Conservation (phyloP, 2,888 invertebrate species). For the Frankliniella intonsa region DNA sequence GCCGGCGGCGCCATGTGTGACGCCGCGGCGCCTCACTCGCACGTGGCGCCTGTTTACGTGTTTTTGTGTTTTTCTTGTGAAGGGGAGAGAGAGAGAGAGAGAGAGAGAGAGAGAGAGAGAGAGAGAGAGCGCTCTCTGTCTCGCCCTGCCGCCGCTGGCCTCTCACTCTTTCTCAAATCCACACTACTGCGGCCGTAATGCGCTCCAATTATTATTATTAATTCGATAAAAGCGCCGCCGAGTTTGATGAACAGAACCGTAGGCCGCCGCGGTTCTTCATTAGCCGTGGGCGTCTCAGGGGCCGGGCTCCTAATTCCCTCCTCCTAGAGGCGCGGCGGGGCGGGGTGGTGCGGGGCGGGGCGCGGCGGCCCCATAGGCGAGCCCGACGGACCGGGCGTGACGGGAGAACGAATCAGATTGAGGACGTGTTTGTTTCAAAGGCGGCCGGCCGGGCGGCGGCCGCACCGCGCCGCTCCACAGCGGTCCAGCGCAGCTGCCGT, state of each 20-base stretch:
- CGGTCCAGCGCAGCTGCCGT: not conserved
- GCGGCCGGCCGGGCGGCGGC: not conserved
- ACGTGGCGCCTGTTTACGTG: not conserved
- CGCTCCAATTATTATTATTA: no score
- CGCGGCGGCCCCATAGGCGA: not conserved
- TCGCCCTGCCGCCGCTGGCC: no score
- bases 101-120: not conserved
- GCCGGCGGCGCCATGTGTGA: no score
- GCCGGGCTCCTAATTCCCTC: no score
- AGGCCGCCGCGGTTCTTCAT: no score
- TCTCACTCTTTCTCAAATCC: no score
- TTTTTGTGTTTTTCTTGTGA: not conserved
- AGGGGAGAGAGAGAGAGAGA: not conserved
- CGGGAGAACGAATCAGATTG: slow-evolving; percentile 10
- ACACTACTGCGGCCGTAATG: no score
- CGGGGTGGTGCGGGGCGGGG: no score
- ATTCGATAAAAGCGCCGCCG: no score
- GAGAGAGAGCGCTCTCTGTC: not conserved
- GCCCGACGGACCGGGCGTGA: not conserved
- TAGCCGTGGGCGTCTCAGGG: no score
- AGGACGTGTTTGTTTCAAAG: not conserved
- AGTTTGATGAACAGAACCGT: no score
- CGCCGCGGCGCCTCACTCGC: not conserved
- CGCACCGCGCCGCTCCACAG: not conserved
- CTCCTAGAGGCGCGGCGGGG: no score